Percentiles rank a stretch among this genome's conserved stretches.
phyloP scores from a whole-genome alignment of 2,797 vertebrate genomes.

The Pristis pectinata region DNA sequence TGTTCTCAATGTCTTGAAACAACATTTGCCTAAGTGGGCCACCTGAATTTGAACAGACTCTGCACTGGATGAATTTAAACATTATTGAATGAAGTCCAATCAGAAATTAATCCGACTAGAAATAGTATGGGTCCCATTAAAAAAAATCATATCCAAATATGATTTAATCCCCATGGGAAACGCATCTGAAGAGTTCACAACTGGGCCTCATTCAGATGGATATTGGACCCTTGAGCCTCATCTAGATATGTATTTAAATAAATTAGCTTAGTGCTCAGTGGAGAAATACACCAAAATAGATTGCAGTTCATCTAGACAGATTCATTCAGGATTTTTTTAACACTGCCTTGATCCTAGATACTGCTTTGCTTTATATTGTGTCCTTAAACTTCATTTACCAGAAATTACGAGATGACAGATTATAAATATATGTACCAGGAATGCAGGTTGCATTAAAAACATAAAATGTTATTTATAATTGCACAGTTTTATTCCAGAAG shows the following conservation, averaged over 20 bases:
- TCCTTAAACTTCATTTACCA: neutral
- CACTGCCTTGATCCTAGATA: neutral
- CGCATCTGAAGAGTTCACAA: neutral
- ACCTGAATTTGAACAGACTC: neutral
- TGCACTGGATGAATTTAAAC: neutral
- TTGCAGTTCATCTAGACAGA: neutral
- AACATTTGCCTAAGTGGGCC: neutral
- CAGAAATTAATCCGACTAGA: neutral
- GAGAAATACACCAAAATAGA: neutral
- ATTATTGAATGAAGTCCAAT: neutral
- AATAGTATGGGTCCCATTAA: neutral
- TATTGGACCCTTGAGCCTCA: neutral
- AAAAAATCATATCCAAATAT: neutral
- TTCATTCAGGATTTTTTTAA: neutral
- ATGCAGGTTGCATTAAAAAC: too few species aligned
- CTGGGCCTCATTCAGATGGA: neutral
- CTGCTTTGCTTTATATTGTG: neutral
- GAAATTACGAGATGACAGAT: neutral
- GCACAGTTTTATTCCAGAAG: neutral
- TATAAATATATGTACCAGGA: neutral
- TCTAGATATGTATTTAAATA: neutral
- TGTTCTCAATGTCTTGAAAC: conserved; percentile 13
- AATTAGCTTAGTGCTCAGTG: neutral
- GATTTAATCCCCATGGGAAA: too few species aligned
- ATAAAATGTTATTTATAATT: neutral